Evolutionary conservation across 1,140 invertebrate species (phyloP), one percentile per base, ranked within the genome.

Genomic region (Heliconius eleuchia): DNA sequence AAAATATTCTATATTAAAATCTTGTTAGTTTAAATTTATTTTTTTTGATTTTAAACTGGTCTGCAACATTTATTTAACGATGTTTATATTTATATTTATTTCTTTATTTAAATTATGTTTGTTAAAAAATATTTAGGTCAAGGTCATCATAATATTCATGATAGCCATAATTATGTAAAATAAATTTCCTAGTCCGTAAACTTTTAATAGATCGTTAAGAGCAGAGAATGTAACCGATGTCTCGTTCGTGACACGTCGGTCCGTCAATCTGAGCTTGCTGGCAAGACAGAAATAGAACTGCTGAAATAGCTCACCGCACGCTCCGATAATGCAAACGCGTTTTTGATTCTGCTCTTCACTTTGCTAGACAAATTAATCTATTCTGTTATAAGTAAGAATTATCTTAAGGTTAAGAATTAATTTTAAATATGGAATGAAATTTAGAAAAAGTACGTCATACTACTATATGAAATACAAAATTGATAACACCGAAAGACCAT

Each of bases 201-300:
- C 39, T 78, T 75, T 78, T 76, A 81, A 80, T 76, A 71, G 74
- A 80, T 82, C 78, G 85, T 86, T 87, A 87, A 80, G 82, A 81
- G 83, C 83, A 82, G 80, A 88, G 83, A 89, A 87, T 86, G 82
- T 79, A 85, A 81, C 82, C 89, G 85, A 90, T 87, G 89, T 86
- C 83, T 86, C 84, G 86, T 83, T 87, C 90, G 88, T 92, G 92
- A 93, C 91, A 93, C 83, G 88, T 90, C 89, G 89, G 91, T 89
- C 89, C 92, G 92, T 94, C 92, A 94, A 94, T 94, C 91, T 88
- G 87, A 88, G 92, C 89, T 88, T 89, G 92, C 92, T 90, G 85
- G 87, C 89, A 86, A 79, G 91, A 88, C 91, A 85, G 82, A 93
- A 94, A 94, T 94, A 94, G 92, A 88, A 80, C 85, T 80, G 85